A percentile compares a stretch with the other conserved stretches of the same genome.
These are phyloP conservation scores for Arctia plantaginis DNA, from an alignment of 2,888 invertebrate genomes.

Conservation along the genomic window DNA sequence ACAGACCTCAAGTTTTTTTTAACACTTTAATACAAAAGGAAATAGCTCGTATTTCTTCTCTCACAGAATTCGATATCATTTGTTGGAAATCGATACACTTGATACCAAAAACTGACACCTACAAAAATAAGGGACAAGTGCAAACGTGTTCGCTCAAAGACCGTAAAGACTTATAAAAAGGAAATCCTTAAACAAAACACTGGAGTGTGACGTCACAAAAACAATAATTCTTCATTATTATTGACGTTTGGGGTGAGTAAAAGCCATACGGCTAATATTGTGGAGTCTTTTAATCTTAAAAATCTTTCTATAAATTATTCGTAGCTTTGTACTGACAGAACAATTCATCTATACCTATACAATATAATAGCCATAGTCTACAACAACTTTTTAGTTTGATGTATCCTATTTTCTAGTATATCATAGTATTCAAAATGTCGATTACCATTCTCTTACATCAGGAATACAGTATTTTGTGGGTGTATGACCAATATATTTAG, in stretches of 20 bases:
- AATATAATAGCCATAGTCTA: too few relatives aligned
- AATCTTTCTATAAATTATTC: not conserved
- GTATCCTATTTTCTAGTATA: too few relatives aligned
- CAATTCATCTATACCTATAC: too few relatives aligned
- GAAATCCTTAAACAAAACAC: slow-evolving; percentile 83
- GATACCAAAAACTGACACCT: slow-evolving; percentile 55
- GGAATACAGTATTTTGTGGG: not conserved
- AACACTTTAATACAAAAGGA: not conserved
- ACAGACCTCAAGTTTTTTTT: slow-evolving; percentile 9
- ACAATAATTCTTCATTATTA: slow-evolving; percentile 84
- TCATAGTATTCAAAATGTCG: not conserved
- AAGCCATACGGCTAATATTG: slow-evolving; percentile 7
- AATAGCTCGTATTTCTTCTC: slow-evolving; percentile 11
- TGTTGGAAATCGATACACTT: slow-evolving; percentile 43
- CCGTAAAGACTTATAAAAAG: slow-evolving; percentile 77
- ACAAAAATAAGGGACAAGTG: slow-evolving; percentile 73
- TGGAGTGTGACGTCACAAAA: slow-evolving; percentile 78
- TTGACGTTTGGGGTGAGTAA: slow-evolving; percentile 63
- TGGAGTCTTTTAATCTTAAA: not conserved
- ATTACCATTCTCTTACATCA: not conserved
- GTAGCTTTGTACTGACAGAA: too few relatives aligned
- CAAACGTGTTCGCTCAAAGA: slow-evolving; percentile 78
- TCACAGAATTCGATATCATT: slow-evolving; percentile 23
- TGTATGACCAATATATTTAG: not conserved
- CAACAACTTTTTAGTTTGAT: too few relatives aligned